Evolutionary conservation across 2,888 invertebrate species (phyloP).

Genomic region (Bhutanitis thaidina): DNA sequence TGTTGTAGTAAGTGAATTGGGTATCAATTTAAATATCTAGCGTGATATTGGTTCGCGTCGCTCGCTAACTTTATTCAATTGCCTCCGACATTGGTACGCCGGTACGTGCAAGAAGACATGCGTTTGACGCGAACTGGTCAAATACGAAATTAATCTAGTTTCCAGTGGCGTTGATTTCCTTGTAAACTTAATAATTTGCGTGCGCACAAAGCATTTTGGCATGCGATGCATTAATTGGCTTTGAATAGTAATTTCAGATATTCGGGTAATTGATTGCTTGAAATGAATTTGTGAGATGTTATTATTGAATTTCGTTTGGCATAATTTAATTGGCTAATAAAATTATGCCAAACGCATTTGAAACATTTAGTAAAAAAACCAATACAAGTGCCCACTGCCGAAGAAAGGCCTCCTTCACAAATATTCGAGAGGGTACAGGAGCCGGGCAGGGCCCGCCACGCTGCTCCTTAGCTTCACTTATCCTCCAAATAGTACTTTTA

Average conservation of each 20-base stretch:
- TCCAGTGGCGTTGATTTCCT: not conserved
- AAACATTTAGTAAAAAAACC: no score
- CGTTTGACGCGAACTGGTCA: conserved; percentile 1
- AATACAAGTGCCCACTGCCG: no score
- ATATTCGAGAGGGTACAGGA: no score
- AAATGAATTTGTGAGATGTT: no score
- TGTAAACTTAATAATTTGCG: conserved; percentile 8
- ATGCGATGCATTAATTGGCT: not conserved
- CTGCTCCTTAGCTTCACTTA: no score
- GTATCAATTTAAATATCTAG: conserved; percentile 32
- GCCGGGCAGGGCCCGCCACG: no score
- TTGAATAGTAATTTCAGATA: conserved; percentile 8
- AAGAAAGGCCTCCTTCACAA: no score
- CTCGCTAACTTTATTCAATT: conserved; percentile 29
- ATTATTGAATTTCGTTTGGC: no score
- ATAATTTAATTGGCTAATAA: no score
- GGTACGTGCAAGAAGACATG: not conserved
- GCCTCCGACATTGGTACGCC: conserved; percentile 10
- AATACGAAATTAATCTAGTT: conserved; percentile 2
- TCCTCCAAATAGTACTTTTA: no score
- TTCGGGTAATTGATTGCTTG: not conserved
- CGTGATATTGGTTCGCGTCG: conserved; percentile 30
- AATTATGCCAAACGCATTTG: no score
- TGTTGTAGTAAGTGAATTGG: conserved; percentile 31
- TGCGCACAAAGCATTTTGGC: not conserved